Conservation (phyloP, 2,797 vertebrate species). For the Tapirus indicus region DNA sequence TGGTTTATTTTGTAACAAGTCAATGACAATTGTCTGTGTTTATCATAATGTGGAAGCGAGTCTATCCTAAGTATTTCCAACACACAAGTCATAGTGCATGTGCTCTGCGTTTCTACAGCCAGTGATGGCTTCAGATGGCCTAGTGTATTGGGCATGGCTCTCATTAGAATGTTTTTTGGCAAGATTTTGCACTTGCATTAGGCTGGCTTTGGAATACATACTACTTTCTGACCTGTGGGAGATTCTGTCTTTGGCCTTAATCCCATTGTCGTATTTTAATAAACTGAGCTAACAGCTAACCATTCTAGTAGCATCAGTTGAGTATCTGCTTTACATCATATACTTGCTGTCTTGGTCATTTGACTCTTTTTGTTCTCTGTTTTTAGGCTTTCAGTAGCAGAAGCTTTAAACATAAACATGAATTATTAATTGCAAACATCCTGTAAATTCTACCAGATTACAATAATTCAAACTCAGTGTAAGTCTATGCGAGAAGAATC, state of each 20-base stretch:
- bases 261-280: not conserved
- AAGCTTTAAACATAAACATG: not conserved
- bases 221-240: not conserved
- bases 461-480: not conserved
- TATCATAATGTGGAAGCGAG: not conserved
- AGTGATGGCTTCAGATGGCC: not conserved
- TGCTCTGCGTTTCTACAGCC: not conserved
- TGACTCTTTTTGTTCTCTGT: not conserved
- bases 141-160: accelerated
- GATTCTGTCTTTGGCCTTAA: not conserved
- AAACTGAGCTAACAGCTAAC: not conserved
- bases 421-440: not conserved
- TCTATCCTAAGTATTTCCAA: not conserved
- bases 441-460: not conserved
- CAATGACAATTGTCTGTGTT: not conserved
- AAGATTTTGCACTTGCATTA: not conserved
- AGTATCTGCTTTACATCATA: not conserved
- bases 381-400: not conserved
- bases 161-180: not conserved
- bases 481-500: not conserved
- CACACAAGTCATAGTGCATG: not conserved
- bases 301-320: not conserved
- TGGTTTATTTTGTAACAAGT: not conserved
- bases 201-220: not conserved
- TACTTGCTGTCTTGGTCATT: not conserved